Evolutionary conservation across 2,888 invertebrate species (phyloP).

Genomic region (Parthenolecanium corni): DNA sequence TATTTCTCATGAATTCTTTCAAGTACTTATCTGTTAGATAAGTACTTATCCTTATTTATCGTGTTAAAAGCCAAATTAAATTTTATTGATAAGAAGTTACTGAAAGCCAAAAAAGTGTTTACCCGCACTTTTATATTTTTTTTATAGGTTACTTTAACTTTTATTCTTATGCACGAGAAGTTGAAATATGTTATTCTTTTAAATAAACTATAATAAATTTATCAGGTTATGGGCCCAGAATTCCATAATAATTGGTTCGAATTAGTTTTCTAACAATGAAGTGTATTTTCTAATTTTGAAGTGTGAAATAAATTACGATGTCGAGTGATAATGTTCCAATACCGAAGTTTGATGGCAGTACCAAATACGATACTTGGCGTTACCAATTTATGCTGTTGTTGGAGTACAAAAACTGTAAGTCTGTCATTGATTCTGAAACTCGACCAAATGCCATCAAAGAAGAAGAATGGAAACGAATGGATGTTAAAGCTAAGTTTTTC

Average conservation of each 20-base stretch:
- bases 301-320: neutral
- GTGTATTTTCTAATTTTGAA: neutral
- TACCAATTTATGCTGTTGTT: neutral
- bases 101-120: no score
- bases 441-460: neutral
- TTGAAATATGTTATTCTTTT: no score
- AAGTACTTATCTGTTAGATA: no score
- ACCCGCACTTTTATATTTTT: no score
- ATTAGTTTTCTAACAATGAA: no score
- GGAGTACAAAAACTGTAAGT: neutral
- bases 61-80: no score
- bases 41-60: no score
- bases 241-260: neutral
- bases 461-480: neutral
- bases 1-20: no score
- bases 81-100: no score
- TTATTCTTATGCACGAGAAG: no score
- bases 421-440: neutral
- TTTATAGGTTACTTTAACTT: no score
- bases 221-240: neutral
- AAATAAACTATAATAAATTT: no score
- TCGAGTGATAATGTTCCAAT: neutral
- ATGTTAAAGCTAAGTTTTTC: neutral
- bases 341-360: neutral
- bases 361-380: neutral